These are phyloP conservation scores for Drosophila sulfurigaster DNA, from an alignment of 1,140 invertebrate genomes.

Conservation along the genomic window DNA sequence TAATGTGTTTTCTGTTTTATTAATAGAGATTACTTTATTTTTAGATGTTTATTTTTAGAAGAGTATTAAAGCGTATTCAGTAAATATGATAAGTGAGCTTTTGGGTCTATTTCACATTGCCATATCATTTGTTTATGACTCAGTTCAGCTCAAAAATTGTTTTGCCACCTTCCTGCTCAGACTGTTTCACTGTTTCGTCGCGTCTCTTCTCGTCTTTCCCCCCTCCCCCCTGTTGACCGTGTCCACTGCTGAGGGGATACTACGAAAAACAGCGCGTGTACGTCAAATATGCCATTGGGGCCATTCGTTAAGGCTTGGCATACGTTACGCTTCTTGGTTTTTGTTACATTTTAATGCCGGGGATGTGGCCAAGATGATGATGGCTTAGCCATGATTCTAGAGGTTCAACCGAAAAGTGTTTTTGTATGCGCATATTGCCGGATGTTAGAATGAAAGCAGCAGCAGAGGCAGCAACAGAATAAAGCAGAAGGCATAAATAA, in stretches of 20 bases:
- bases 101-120: constrained; percentile 15
- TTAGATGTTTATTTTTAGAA: background rate
- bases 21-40: background rate
- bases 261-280: constrained; percentile 58
- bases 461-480: too few relatives aligned
- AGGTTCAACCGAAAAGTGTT: constrained; percentile 1
- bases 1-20: background rate
- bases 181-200: background rate
- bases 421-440: constrained; percentile 12
- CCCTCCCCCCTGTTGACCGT: background rate
- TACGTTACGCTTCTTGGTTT: constrained; percentile 74
- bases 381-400: constrained; percentile 31
- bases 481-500: constrained; percentile 63
- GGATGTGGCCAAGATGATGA: constrained; percentile 25
- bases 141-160: constrained; percentile 24
- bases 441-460: constrained; percentile 28
- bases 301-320: constrained; percentile 63
- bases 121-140: constrained; percentile 42
- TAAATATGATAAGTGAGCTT: background rate
- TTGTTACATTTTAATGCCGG: constrained; percentile 50
- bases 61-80: constrained; percentile 17
- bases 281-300: constrained; percentile 68
- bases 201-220: background rate
- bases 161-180: background rate
- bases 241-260: constrained; percentile 4